A percentile compares a stretch with the other conserved stretches of the same genome.
These are phyloP conservation scores for Andrena cerasifolii DNA, from an alignment of 1,140 invertebrate species.

Conservation along the genomic window DNA sequence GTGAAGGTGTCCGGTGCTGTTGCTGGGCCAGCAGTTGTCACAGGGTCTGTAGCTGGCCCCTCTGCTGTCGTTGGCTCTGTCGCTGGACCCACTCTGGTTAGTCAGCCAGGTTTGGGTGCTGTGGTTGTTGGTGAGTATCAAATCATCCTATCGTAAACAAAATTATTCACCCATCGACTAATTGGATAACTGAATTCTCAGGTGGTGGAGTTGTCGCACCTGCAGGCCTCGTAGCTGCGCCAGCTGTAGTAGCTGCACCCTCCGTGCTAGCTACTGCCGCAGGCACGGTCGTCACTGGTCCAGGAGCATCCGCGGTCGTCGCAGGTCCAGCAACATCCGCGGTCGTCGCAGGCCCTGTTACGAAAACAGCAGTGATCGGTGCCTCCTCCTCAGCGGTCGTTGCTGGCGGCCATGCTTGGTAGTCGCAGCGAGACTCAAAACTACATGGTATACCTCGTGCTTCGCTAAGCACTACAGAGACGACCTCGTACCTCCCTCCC, in stretches of 20 bases:
- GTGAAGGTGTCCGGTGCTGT: constrained; percentile 75
- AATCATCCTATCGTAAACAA: too few relatives aligned
- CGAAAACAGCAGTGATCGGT: constrained; percentile 19
- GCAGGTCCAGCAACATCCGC: constrained; percentile 13
- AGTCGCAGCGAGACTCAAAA: background rate
- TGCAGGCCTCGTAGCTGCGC: background rate
- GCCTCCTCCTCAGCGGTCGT: constrained; percentile 12
- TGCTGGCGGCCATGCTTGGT: background rate
- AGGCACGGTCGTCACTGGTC: constrained; percentile 6
- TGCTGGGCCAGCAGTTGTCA: constrained; percentile 74
- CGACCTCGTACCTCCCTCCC: background rate
- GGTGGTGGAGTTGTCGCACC: background rate
- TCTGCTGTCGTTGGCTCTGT: constrained; percentile 72
- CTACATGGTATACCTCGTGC: constrained; percentile 4
- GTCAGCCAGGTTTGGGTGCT: constrained; percentile 62
- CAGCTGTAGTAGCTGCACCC: constrained; percentile 4
- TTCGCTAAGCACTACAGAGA: background rate
- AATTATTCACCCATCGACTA: too few relatives aligned
- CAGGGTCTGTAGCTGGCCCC: constrained; percentile 75
- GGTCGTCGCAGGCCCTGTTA: constrained; percentile 21
- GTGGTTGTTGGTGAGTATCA: constrained; percentile 14
- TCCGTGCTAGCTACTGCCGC: constrained; percentile 23
- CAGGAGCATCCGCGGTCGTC: constrained; percentile 2
- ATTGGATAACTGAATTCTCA: background rate
- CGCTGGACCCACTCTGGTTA: constrained; percentile 73